Evolutionary conservation across 1,140 invertebrate genomes (phyloP), one percentile per base, ranked within the genome.

Genomic region (Mamestra configurata): DNA sequence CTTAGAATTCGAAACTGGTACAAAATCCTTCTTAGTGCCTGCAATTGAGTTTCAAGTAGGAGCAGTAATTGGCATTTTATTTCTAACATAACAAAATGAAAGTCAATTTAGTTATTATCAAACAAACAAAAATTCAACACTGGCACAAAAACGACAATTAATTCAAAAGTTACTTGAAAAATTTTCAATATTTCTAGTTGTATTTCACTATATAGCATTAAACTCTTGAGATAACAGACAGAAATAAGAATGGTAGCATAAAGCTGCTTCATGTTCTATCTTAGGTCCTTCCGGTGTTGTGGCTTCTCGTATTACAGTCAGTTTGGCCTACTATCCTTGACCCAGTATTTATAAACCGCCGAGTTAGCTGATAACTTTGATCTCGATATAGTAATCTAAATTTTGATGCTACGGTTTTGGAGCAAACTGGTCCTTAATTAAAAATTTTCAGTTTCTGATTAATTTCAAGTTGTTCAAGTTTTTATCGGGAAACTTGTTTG

Each of bases 281-380:
- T 4, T 37, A 20, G 31, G 37, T 10, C n/a, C 4, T 35, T 22
- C 5, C 35, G 4, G 11, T 40, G 35, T 20, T 10, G 11, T 22
- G 35, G 35, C 18, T 40, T 0, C 40, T 15, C 1, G 22, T 46
- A 6, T 27, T n/a, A 4, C n/a, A 40, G 31, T 66, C 49, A 46
- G 40, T 46, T 70, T 70, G 66, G 20, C 66, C 66, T 70, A 70
- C 18, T 46, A 70, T 46, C 66, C 66, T 70, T 70, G 66, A 40
- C 66, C 37, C n/a, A 70, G 20, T 24, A 35, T 35, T 2, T 35
- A 61, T 55, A 11, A 13, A 15, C 40, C 20, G 18, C 22, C 40
- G 22, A 70, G 66, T 70, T 49, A 70, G 66, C 66, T 70, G 66
- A 43, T 70, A 70, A 70, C 40, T 70, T 70, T 46, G 22, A 70